These are phyloP conservation scores for Artibeus jamaicensis DNA, from an alignment of 2,797 vertebrate genomes.

Conservation along the genomic window DNA sequence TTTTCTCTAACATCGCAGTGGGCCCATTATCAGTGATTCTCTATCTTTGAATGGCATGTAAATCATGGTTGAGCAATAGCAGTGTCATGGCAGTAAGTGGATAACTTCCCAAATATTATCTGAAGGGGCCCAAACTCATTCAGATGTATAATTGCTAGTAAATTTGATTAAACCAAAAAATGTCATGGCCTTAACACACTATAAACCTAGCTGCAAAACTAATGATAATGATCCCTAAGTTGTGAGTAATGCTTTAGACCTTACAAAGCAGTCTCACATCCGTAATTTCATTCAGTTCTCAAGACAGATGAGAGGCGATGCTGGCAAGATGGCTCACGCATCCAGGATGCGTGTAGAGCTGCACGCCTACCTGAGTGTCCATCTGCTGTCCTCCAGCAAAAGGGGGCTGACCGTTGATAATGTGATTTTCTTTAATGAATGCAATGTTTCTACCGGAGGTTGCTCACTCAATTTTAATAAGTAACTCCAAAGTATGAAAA, in stretches of 20 bases:
- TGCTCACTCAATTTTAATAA: constrained; percentile 20
- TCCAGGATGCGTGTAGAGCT: not conserved
- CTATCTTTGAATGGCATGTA: not conserved
- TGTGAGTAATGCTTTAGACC: not conserved
- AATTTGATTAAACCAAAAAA: constrained; percentile 14
- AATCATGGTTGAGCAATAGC: not conserved
- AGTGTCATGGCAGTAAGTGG: not conserved
- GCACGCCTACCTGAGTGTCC: not conserved
- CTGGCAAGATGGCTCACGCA: not conserved
- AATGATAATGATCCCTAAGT: not conserved
- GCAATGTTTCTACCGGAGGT: not conserved
- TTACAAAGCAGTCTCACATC: not conserved
- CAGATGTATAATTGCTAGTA: constrained; percentile 6
- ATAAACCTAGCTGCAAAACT: not conserved
- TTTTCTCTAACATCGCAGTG: not conserved
- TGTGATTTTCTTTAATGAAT: not conserved
- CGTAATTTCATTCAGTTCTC: not conserved
- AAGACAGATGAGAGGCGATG: not conserved
- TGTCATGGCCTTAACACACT: not conserved
- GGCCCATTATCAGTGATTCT: not conserved
- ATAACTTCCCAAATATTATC: not conserved
- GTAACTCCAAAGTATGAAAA: constrained; percentile 13
- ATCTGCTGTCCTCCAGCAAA: not conserved
- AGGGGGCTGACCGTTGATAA: not conserved
- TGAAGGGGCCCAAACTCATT: constrained; percentile 25